Conservation (phyloP, 2,888 invertebrate species). For the Heteromyza rotundicornis region DNA sequence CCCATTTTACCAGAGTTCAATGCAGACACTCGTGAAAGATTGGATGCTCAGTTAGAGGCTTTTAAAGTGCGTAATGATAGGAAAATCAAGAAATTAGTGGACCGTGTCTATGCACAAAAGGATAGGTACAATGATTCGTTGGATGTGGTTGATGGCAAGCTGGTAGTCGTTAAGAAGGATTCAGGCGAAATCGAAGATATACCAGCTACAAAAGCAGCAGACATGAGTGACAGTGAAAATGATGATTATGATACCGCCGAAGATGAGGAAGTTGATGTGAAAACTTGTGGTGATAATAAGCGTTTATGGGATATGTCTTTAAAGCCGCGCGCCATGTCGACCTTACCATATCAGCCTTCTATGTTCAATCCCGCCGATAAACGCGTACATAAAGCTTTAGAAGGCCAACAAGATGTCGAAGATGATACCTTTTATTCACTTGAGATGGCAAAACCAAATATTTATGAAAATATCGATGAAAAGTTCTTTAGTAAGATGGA, state of each 20-base stretch:
- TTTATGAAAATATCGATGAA: constrained; percentile 41
- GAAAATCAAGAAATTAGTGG: constrained; percentile 38
- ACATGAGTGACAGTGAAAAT: constrained; percentile 33
- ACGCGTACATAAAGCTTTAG: constrained; percentile 27
- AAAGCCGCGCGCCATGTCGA: constrained; percentile 34
- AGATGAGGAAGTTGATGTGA: constrained; percentile 25
- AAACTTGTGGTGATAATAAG: neutral
- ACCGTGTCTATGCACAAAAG: constrained; percentile 48
- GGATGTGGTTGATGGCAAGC: constrained; percentile 50
- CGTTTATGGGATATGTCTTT: neutral
- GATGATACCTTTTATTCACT: constrained; percentile 40
- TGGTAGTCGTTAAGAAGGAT: constrained; percentile 50
- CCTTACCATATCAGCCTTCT: constrained; percentile 33
- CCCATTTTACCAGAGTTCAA: constrained; percentile 33
- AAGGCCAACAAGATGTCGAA: neutral
- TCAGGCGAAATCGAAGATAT: constrained; percentile 46
- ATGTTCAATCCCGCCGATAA: constrained; percentile 30
- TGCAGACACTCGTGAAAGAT: constrained; percentile 33
- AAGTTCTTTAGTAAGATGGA: constrained; percentile 47
- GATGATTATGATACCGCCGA: constrained; percentile 33
- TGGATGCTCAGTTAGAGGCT: constrained; percentile 40
- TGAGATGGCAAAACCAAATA: constrained; percentile 30
- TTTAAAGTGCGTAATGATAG: constrained; percentile 33
- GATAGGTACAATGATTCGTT: constrained; percentile 50
- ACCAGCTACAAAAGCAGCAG: constrained; percentile 27